phyloP scores from a whole-genome alignment of 2,888 invertebrate genomes.

The Spisula subtruncata region DNA sequence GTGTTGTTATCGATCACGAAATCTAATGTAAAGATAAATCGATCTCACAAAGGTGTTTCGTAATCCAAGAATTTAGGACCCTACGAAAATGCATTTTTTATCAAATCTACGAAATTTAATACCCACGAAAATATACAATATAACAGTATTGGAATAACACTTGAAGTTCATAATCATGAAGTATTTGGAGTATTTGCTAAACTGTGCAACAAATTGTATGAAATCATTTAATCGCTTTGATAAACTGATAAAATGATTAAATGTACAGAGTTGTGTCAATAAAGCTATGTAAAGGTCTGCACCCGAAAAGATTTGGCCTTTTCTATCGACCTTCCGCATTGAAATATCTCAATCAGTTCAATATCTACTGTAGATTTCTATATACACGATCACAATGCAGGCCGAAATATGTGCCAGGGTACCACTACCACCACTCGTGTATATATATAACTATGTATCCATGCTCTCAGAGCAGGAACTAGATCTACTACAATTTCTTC shows the following conservation, averaged over 20 bases:
- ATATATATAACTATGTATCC: constrained; percentile 15
- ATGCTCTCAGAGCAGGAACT: neutral
- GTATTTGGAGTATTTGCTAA: neutral
- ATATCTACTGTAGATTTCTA: neutral
- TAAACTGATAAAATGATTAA: neutral
- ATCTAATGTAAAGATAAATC: too few relatives aligned
- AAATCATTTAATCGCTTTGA: neutral
- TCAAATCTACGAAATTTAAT: too few relatives aligned
- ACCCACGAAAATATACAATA: too few relatives aligned
- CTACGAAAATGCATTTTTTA: too few relatives aligned
- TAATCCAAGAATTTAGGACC: too few relatives aligned
- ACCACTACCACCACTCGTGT: too few relatives aligned
- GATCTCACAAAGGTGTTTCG: too few relatives aligned
- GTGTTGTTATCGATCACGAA: too few relatives aligned
- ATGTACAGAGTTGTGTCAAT: neutral
- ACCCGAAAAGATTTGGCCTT: neutral
- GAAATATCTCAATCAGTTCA: neutral
- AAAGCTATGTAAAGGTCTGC: neutral
- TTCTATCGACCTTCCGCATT: constrained; percentile 3
- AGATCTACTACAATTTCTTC: neutral
- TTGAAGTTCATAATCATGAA: too few relatives aligned
- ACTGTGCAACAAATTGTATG: neutral
- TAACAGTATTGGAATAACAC: too few relatives aligned
- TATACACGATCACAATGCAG: neutral
- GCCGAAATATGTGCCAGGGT: neutral